These are phyloP conservation scores for Leptopilina syphax DNA, from an alignment of 2,888 invertebrate species.

Conservation along the genomic window DNA sequence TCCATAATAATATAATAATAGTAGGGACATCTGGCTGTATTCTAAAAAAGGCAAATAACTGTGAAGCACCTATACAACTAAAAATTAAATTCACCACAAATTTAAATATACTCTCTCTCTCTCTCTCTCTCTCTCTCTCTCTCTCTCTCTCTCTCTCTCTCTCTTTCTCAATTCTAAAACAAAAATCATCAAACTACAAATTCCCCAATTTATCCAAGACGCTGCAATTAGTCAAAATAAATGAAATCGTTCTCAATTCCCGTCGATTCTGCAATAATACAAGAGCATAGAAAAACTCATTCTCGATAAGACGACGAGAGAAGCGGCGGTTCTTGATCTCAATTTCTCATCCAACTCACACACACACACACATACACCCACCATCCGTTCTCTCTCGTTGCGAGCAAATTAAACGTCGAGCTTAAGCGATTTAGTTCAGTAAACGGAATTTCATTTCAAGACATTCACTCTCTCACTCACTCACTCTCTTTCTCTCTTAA, in stretches of 20 bases:
- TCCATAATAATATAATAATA: no score
- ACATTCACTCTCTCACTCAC: neutral
- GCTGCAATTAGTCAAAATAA: neutral
- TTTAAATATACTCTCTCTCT: no score
- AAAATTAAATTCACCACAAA: no score
- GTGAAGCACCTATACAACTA: no score
- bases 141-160: no score
- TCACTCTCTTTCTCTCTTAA: no score
- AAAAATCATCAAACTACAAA: no score
- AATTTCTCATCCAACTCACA: conserved; percentile 46
- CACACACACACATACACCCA: no score
- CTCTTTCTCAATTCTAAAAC: no score
- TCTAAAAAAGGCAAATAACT: no score
- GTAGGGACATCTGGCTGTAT: no score
- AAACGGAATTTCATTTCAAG: conserved; percentile 56
- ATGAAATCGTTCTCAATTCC: conserved; percentile 40
- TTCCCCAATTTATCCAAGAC: neutral
- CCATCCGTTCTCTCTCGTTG: conserved; percentile 42
- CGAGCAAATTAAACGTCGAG: conserved; percentile 58
- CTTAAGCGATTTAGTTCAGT: conserved; percentile 54
- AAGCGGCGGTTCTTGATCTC: conserved; percentile 50
- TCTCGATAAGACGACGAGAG: conserved; percentile 57
- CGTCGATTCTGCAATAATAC: conserved; percentile 36
- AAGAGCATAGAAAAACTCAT: conserved; percentile 54
- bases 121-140: no score